Percentiles rank a stretch among this genome's conserved stretches.
Conservation (phyloP, 2,888 invertebrate species). For the Alitta virens region DNA sequence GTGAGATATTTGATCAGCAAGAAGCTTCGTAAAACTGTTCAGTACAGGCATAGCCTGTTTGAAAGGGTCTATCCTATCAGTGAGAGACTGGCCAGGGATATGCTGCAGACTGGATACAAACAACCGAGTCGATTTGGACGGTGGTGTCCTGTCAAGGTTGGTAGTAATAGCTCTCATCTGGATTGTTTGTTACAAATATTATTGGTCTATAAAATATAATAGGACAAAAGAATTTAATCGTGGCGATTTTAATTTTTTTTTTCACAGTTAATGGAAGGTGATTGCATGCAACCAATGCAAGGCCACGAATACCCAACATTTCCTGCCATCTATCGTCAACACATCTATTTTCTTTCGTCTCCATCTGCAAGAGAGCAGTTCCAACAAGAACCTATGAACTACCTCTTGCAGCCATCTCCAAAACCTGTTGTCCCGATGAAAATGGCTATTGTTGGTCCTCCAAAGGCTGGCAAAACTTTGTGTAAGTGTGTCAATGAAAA, state of each 20-base stretch:
- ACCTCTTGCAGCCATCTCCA: slow-evolving; percentile 48
- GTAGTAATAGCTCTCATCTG: no score
- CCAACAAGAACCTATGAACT: slow-evolving; percentile 49
- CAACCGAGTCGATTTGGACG: slow-evolving; percentile 55
- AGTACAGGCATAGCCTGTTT: slow-evolving; percentile 50
- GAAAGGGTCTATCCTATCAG: slow-evolving; percentile 54
- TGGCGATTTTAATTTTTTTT: not conserved
- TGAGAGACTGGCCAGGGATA: slow-evolving; percentile 46
- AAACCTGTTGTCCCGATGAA: slow-evolving; percentile 55
- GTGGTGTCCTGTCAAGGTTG: slow-evolving; percentile 56
- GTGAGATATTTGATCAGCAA: slow-evolving; percentile 51
- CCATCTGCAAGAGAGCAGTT: slow-evolving; percentile 46
- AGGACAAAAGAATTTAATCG: no score
- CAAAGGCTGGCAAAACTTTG: slow-evolving; percentile 57
- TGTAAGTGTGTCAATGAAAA: no score
- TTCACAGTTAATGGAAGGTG: slow-evolving; percentile 48
- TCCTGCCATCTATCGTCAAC: slow-evolving; percentile 52
- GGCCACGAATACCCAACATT: slow-evolving; percentile 44
- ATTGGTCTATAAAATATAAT: no score
- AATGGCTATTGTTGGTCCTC: slow-evolving; percentile 55
- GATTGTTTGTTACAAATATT: no score
- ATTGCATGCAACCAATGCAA: slow-evolving; percentile 53
- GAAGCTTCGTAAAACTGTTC: slow-evolving; percentile 41
- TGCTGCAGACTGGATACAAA: slow-evolving; percentile 54
- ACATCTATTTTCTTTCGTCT: slow-evolving; percentile 52